Evolutionary conservation across 2,797 vertebrate genomes (phyloP).

Genomic region (Acestrorhynchus altus): DNA sequence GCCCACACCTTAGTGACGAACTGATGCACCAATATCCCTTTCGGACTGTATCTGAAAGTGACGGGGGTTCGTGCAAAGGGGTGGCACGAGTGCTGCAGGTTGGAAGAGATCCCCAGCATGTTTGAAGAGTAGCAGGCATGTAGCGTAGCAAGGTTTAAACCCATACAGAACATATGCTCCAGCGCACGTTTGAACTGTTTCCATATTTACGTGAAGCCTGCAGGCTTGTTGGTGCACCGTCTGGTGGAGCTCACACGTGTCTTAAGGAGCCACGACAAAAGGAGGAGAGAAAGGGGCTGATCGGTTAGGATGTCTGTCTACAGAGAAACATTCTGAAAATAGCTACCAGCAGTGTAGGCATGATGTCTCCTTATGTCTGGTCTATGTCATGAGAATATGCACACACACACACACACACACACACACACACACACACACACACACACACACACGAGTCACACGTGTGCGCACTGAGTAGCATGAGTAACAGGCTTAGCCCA

Average conservation of each 20-base stretch:
- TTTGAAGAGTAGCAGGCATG: slow-evolving; percentile 18
- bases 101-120: slow-evolving; percentile 14
- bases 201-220: slow-evolving; percentile 38
- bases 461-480: neutral
- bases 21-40: too few relatives aligned
- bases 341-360: slow-evolving; percentile 45
- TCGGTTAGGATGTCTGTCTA: slow-evolving; percentile 55
- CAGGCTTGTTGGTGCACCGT: slow-evolving; percentile 38
- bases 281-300: slow-evolving; percentile 69
- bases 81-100: neutral
- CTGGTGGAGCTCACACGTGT: slow-evolving; percentile 65
- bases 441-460: slow-evolving; percentile 32
- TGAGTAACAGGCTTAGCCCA: slow-evolving; percentile 7
- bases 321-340: slow-evolving; percentile 47
- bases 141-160: slow-evolving; percentile 22
- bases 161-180: slow-evolving; percentile 30
- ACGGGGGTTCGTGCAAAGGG: slow-evolving; percentile 24
- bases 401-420: slow-evolving; percentile 49
- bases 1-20: too few relatives aligned
- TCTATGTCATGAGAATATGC: slow-evolving; percentile 51
- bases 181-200: slow-evolving; percentile 44
- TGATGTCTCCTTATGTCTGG: slow-evolving; percentile 28
- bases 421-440: slow-evolving; percentile 28
- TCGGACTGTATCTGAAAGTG: neutral
- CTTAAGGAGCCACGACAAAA: slow-evolving; percentile 73